phyloP scores from a whole-genome alignment of 1,140 invertebrate genomes.

The Lepidurus apus region DNA sequence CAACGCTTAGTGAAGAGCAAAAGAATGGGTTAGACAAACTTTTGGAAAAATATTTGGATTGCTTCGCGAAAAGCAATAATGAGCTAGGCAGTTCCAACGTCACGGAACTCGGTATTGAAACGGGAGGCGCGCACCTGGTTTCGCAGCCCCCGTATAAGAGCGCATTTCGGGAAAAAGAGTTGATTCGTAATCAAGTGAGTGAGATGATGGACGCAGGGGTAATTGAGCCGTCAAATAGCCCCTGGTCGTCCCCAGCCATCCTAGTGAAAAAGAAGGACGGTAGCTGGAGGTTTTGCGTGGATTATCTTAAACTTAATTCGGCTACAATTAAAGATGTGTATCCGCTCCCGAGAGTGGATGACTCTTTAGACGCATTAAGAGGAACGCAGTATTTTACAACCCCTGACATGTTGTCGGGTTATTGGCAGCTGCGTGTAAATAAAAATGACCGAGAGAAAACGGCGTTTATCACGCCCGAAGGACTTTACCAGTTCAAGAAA shows the following conservation, averaged over 20 bases:
- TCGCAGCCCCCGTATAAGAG: neutral
- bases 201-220: slow-evolving; percentile 28
- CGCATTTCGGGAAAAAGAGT: neutral
- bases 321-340: slow-evolving; percentile 20
- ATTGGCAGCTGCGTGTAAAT: too few relatives aligned
- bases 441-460: slow-evolving; percentile 43
- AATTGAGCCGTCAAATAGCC: slow-evolving; percentile 31
- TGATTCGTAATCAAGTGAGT: neutral
- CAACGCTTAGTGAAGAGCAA: neutral
- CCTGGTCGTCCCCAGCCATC: slow-evolving; percentile 38
- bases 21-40: too few relatives aligned
- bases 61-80: too few relatives aligned
- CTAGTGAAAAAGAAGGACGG: slow-evolving; percentile 6
- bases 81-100: too few relatives aligned
- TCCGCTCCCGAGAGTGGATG: slow-evolving; percentile 30
- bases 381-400: slow-evolving; percentile 30
- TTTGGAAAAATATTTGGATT: too few relatives aligned
- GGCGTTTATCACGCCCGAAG: slow-evolving; percentile 45
- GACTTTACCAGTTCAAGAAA: slow-evolving; percentile 43
- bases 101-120: neutral
- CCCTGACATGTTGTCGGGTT: slow-evolving; percentile 28
- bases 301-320: neutral
- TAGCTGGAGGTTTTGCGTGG: slow-evolving; percentile 7
- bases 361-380: slow-evolving; percentile 42
- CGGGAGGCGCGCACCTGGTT: neutral